Percentiles rank a stretch among this genome's conserved stretches.
Evolutionary conservation across 2,797 vertebrate genomes (phyloP).

Genomic region (Siniperca undulata): DNA sequence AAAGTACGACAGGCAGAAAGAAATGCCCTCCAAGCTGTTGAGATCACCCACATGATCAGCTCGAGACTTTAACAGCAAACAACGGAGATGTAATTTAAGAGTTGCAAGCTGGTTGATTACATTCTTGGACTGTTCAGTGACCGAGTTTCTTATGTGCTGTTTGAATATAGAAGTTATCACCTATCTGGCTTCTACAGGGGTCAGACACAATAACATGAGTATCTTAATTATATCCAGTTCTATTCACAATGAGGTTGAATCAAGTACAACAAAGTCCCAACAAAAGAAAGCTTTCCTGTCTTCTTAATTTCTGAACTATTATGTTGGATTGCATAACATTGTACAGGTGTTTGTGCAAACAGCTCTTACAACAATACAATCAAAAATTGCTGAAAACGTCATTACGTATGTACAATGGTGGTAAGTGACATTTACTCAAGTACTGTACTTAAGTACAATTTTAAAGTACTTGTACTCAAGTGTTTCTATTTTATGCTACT

Average conservation of each 20-base stretch:
- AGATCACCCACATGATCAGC: slow-evolving; percentile 7
- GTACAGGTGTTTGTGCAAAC: background rate
- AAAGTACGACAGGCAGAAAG: background rate
- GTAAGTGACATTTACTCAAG: background rate
- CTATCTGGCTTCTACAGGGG: background rate
- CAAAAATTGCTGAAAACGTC: background rate
- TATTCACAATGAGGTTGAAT: slow-evolving; percentile 12
- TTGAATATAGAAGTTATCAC: slow-evolving; percentile 17
- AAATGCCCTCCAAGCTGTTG: background rate
- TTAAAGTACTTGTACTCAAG: background rate
- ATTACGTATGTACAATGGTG: background rate
- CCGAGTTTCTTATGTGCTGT: slow-evolving; percentile 11
- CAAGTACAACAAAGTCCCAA: background rate
- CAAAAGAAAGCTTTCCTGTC: background rate
- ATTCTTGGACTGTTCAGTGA: background rate
- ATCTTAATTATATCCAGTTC: background rate
- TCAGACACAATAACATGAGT: slow-evolving; percentile 15
- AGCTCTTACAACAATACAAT: background rate
- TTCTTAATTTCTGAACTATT: background rate
- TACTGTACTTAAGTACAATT: background rate
- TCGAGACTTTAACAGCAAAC: background rate
- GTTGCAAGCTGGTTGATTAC: background rate
- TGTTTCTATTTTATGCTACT: no score
- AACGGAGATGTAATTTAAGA: slow-evolving; percentile 13
- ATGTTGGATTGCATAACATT: background rate